Base-by-base conservation (phyloP, 2,888 invertebrate genomes). In the Thumatha senex region DNA sequence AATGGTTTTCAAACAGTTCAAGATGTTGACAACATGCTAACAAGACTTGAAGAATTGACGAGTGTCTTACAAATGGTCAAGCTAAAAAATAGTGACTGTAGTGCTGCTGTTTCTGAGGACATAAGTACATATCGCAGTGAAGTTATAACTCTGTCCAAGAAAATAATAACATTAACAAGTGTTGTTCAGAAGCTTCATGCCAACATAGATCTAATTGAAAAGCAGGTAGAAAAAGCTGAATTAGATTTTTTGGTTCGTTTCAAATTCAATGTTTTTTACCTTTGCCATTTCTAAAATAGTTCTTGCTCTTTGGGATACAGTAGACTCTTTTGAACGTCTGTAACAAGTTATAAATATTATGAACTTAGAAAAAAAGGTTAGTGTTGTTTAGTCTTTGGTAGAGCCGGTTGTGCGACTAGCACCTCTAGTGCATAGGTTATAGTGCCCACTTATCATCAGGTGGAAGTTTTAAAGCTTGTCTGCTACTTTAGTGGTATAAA, bases 11-110 rank as follows among this genome's bases (percentile, higher is more conserved):
- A 91, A 76, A 93, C 92, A 2, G 90, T 94, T 15, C 93, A 93
- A 77, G 92, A 93, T 71, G 93, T 95, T 39, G 95, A 95, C 61
- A 94, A 94, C 69, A 94, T 95, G 93, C 74, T 94, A 44, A 93
- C 94, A 0, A 86, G 95, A 54, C 82, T 95, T 18, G 95, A 95
- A 77, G 95, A 95, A 74, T 89, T 94, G 57, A 92, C 94, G 58
- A 93, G 93, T 61, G 90, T 94, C 40, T 73, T 94, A 31, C 90
- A 93, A 57, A 92, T 93, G 78, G 92, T 94, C 55, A 84, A 90
- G 65, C 58, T 80, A 56, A 90, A 90, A 74, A 86, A 92, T 67
- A 74, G 80, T 67, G 86, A 92, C 63, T 87, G 91, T 70, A 70
- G 86, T 61, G 56, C 66, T 49, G 69, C 92, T 67, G 86, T 93